These are phyloP conservation scores for Pseudopodoces humilis DNA, from an alignment of 2,113 vertebrate genomes.

Conservation along the genomic window DNA sequence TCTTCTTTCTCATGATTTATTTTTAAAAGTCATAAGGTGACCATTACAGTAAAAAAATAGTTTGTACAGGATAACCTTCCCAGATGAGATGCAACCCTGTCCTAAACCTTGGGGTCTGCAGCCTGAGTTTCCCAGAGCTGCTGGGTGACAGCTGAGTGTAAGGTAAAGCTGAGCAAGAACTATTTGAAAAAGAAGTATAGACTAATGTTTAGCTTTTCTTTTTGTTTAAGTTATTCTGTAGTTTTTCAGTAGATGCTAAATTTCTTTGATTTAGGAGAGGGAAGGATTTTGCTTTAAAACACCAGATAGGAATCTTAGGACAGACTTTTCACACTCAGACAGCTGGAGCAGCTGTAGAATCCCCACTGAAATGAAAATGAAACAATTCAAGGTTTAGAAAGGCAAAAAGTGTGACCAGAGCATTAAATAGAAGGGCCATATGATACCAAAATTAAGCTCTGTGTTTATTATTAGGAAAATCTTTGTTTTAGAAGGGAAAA, in stretches of 20 bases:
- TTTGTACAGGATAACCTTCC: conserved; percentile 41
- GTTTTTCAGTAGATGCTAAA: background rate
- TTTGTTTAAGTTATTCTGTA: background rate
- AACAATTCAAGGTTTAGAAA: conserved; percentile 57
- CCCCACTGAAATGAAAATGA: conserved; percentile 52
- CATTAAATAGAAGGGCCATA: conserved; percentile 56
- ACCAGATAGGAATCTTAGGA: background rate
- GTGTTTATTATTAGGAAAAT: conserved; percentile 68
- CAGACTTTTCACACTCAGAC: background rate
- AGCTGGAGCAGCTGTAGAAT: conserved; percentile 61
- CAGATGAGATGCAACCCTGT: conserved; percentile 30
- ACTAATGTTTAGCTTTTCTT: background rate
- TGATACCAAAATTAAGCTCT: conserved; percentile 61
- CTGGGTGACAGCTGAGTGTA: background rate
- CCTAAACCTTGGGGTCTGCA: background rate
- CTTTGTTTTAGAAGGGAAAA: conserved; percentile 53
- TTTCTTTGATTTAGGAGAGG: conserved; percentile 1
- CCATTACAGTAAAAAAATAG: background rate
- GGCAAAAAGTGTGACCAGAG: conserved; percentile 61
- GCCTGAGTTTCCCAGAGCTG: background rate
- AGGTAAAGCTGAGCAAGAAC: background rate
- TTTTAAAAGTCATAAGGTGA: background rate
- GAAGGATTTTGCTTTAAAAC: conserved; percentile 12
- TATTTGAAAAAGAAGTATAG: background rate
- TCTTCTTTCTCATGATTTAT: background rate